A percentile compares a stretch with the other conserved stretches of the same genome.
These are phyloP conservation scores for Scylla paramamosain DNA, from an alignment of 1,140 invertebrate genomes.

Conservation along the genomic window DNA sequence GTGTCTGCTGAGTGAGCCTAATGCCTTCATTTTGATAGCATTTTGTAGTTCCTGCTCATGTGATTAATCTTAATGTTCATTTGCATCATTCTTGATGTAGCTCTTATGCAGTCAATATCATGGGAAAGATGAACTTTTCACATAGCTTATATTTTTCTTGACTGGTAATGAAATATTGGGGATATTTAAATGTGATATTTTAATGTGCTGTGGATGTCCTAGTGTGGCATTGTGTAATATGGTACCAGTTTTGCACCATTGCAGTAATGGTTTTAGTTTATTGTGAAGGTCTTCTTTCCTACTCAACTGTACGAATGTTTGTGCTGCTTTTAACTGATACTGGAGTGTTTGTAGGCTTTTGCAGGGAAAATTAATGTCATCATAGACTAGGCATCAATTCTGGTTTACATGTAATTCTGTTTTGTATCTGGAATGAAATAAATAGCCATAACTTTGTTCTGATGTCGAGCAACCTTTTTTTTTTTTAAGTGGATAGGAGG, in stretches of 20 bases:
- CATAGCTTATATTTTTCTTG: constrained; percentile 5
- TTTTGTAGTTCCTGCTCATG: constrained; percentile 50
- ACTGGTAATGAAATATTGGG: constrained; percentile 4
- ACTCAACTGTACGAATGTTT: not conserved
- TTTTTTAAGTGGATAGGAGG: not conserved
- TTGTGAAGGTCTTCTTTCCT: constrained; percentile 21
- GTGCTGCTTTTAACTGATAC: constrained; percentile 15
- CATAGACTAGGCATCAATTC: constrained; percentile 42
- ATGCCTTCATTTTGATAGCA: constrained; percentile 3
- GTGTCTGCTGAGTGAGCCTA: constrained; percentile 32
- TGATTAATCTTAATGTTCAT: constrained; percentile 48
- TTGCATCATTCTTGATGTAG: constrained; percentile 33
- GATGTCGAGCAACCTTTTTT: not conserved
- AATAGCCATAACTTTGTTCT: constrained; percentile 14
- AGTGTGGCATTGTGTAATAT: constrained; percentile 4
- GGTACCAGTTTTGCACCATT: not conserved
- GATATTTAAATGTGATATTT: not conserved
- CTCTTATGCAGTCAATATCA: not conserved
- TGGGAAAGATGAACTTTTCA: not conserved
- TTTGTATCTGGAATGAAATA: constrained; percentile 72
- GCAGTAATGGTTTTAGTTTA: not conserved
- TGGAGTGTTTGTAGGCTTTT: constrained; percentile 64
- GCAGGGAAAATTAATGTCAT: constrained; percentile 38
- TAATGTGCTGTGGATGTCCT: not conserved
- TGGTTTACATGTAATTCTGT: constrained; percentile 62